phyloP scores from a whole-genome alignment of 2,113 vertebrate species.

The Megalops atlanticus region DNA sequence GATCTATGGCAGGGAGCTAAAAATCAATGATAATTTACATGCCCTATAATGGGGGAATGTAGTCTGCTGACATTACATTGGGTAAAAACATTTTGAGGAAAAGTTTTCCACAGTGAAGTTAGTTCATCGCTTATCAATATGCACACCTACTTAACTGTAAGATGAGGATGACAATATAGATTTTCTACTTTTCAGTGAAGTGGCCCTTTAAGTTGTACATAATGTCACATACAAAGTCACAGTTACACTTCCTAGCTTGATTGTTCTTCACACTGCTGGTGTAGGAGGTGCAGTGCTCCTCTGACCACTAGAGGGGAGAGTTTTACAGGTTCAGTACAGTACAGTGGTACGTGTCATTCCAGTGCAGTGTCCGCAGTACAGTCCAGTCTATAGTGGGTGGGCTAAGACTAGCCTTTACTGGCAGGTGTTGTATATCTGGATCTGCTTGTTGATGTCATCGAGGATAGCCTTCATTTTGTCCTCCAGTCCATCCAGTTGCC shows the following conservation, averaged over 20 bases:
- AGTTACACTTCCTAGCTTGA: not conserved
- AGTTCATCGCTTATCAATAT: not conserved
- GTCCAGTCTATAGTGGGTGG: not conserved
- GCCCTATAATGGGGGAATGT: not conserved
- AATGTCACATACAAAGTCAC: not conserved
- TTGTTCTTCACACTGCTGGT: not conserved
- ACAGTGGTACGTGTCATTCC: not conserved
- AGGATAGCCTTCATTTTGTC: slow-evolving; percentile 91
- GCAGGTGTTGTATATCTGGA: slow-evolving; percentile 98
- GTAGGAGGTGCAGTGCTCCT: slow-evolving; percentile 6
- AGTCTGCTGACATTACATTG: not conserved
- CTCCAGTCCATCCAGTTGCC: slow-evolving; percentile 88
- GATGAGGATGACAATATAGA: not conserved
- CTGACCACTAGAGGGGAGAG: slow-evolving; percentile 5
- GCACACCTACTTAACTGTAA: not conserved
- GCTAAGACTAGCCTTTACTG: slow-evolving; percentile 67
- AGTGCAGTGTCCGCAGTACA: slow-evolving; percentile 19
- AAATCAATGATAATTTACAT: not conserved
- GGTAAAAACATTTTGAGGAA: not conserved
- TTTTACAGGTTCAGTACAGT: slow-evolving; percentile 8
- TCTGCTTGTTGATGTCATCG: slow-evolving; percentile 90
- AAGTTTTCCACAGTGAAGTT: not conserved
- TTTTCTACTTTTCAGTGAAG: not conserved
- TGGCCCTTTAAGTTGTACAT: not conserved
- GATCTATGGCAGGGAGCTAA: not conserved